Evolutionary conservation across 2,888 invertebrate genomes (phyloP).

Genomic region (Syritta pipiens): DNA sequence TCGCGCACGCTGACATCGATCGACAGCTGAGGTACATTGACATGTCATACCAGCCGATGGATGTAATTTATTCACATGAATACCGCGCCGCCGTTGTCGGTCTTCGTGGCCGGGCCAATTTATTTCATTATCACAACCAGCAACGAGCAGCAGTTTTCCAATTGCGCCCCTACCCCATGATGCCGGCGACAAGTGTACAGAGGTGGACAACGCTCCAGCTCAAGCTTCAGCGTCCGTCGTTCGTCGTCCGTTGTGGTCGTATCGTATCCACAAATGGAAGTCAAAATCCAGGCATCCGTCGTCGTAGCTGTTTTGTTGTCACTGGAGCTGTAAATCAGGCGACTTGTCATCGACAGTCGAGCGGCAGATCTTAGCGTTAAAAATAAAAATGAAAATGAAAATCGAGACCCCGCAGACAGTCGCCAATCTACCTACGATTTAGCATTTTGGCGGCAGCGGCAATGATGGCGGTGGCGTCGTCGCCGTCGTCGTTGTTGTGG

Average conservation of each 20-base stretch:
- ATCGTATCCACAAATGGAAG: slow-evolving; percentile 51
- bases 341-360: slow-evolving; percentile 65
- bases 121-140: slow-evolving; percentile 61
- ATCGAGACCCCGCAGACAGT: slow-evolving; percentile 51
- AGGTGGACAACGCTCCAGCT: neutral
- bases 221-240: too few species aligned
- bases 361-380: slow-evolving; percentile 49
- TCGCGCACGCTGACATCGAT: slow-evolving; percentile 50
- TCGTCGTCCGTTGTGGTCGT: too few species aligned
- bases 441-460: neutral
- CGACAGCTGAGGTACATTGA: slow-evolving; percentile 61
- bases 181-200: slow-evolving; percentile 58
- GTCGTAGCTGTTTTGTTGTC: slow-evolving; percentile 43
- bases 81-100: slow-evolving; percentile 1
- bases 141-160: too few species aligned
- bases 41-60: slow-evolving; percentile 61
- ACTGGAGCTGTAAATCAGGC: slow-evolving; percentile 62
- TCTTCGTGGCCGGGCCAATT: slow-evolving; percentile 42
- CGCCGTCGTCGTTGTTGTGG: too few species aligned
- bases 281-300: slow-evolving; percentile 52
- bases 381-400: slow-evolving; percentile 7
- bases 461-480: too few species aligned
- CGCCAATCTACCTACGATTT: slow-evolving; percentile 60
- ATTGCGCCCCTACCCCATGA: too few species aligned
- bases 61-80: slow-evolving; percentile 55